A percentile compares a stretch with the other conserved stretches of the same genome.
phyloP scores from a whole-genome alignment of 2,888 invertebrate species.

The Heliconius charithonia region DNA sequence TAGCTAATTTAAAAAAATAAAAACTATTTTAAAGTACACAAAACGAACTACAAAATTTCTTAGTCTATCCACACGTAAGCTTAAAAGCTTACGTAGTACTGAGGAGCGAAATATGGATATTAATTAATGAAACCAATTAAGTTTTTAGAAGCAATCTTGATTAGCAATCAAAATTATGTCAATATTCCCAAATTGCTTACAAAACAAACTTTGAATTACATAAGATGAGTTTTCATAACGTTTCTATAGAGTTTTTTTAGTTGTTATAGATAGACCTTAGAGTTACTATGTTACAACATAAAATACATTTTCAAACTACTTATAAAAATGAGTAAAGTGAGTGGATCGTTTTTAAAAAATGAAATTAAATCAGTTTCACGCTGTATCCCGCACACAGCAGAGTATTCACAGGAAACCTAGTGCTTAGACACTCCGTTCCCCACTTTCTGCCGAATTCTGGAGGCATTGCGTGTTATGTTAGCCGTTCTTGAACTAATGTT shows the following conservation, averaged over 20 bases:
- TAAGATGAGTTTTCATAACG: background rate
- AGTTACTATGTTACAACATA: background rate
- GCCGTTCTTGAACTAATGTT: no score
- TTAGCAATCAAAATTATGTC: background rate
- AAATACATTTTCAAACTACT: background rate
- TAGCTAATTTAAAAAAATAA: background rate
- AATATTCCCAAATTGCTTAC: background rate
- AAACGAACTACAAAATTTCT: background rate
- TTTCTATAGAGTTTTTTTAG: background rate
- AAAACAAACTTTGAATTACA: conserved; percentile 10
- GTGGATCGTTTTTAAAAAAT: no score
- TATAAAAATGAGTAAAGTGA: no score
- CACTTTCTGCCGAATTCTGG: no score
- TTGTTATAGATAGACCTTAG: background rate
- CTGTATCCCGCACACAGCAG: no score
- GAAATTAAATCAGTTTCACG: no score
- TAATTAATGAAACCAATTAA: conserved; percentile 4
- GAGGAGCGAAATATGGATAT: background rate
- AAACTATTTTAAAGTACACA: background rate
- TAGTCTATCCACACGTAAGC: background rate
- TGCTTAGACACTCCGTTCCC: no score
- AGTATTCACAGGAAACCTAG: no score
- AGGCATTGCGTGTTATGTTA: no score
- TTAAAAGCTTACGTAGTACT: background rate
- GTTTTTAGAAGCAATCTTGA: conserved; percentile 4